Percentiles rank a stretch among this genome's conserved stretches.
Conservation (phyloP, 2,113 vertebrate species). For the Pitta sordida region DNA sequence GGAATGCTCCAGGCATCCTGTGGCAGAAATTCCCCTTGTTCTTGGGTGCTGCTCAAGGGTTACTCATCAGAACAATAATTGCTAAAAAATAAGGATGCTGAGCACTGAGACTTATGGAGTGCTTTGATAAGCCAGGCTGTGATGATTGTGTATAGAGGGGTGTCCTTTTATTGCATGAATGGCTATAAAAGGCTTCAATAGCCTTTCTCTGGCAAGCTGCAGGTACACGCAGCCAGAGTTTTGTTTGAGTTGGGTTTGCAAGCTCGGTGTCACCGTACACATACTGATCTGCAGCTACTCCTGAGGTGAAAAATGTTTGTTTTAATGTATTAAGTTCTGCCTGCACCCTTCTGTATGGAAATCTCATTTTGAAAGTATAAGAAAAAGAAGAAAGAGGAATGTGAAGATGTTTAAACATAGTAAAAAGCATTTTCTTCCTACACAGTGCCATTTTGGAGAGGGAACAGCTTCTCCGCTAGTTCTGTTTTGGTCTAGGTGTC, state of each 20-base stretch:
- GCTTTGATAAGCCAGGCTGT: background rate
- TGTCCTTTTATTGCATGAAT: background rate
- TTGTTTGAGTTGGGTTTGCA: background rate
- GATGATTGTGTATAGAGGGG: background rate
- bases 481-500: constrained; percentile 57
- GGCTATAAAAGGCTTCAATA: background rate
- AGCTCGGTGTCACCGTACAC: background rate
- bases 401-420: constrained; percentile 33
- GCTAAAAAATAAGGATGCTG: background rate
- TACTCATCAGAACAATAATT: constrained; percentile 25
- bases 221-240: fast-evolving
- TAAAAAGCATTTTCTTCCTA: constrained; percentile 45
- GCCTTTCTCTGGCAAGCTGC: background rate
- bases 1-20: background rate
- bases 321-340: constrained; percentile 4
- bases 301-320: background rate
- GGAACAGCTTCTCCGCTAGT: background rate
- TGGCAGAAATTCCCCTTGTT: constrained; percentile 9
- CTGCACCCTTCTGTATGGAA: background rate
- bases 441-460: constrained; percentile 30
- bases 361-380: background rate
- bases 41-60: background rate
- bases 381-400: background rate
- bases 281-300: background rate
- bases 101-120: background rate